Conservation (phyloP, 35 echinoderm and acorn worm genomes). For the Chiridota heheva region DNA sequence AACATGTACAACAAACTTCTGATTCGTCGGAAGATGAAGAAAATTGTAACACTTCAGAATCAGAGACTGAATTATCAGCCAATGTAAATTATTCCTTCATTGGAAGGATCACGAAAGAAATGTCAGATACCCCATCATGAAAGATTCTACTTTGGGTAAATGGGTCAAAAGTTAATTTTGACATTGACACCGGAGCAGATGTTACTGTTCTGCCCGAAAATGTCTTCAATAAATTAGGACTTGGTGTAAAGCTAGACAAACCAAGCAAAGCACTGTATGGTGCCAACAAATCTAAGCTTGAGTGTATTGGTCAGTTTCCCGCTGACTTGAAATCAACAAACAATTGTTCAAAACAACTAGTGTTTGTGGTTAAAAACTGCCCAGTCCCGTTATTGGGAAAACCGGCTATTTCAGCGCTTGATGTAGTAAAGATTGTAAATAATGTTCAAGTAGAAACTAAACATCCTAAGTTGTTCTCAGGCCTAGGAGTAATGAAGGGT, state of each 20-base stretch:
- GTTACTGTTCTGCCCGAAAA: not conserved
- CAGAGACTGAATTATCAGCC: no score
- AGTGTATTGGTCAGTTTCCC: slow-evolving; percentile 6
- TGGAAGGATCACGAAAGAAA: no score
- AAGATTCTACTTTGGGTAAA: no score
- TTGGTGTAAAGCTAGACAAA: not conserved
- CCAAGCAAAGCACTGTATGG: not conserved
- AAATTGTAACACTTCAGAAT: no score
- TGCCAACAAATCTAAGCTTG: slow-evolving; percentile 14
- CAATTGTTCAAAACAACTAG: not conserved
- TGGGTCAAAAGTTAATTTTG: slow-evolving; percentile 14
- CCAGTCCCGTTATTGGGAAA: not conserved
- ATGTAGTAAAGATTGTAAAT: slow-evolving; percentile 24
- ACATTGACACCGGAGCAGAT: slow-evolving; percentile 26
- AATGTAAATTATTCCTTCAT: no score
- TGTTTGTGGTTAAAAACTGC: slow-evolving; percentile 25
- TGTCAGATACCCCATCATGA: no score
- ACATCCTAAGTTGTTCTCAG: slow-evolving; percentile 11
- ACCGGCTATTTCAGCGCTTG: slow-evolving; percentile 22
- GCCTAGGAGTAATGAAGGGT: slow-evolving; percentile 29
- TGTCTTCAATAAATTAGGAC: not conserved
- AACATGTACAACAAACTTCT: no score
- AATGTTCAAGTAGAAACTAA: slow-evolving; percentile 18
- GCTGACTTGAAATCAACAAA: not conserved
- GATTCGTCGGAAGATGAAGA: no score